Base-by-base conservation (phyloP, 2,113 vertebrate species). In the Melanotaenia duboulayi region DNA sequence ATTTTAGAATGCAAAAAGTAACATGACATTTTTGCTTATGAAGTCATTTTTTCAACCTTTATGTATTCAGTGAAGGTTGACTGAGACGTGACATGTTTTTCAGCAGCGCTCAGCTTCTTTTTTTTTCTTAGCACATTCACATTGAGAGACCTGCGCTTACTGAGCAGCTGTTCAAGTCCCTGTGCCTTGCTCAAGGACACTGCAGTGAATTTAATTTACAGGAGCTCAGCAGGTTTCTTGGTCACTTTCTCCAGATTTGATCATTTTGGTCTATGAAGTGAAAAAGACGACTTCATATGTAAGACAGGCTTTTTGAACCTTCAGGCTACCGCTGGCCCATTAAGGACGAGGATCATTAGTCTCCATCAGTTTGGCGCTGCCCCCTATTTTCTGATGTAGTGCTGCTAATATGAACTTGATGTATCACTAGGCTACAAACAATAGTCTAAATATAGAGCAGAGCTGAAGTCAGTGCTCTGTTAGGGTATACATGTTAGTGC, bases 341-440 rank as follows among this genome's bases (percentile, higher is more conserved):
- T 88, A 89, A 68, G 78, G 57, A 50, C 22, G 20, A 55, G 68
- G 68, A 82, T 88, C 86, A 87, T 91, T 89, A 86, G 83, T 92
- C 90, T 85, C 82, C 70, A 78, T 89, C 84, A 89, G 82, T 60
- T 92, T 86, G 85, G 76, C 87, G 86, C 88, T 71, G 84, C 76
- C 80, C 82, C 57, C 74, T 81, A 61, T 89, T 83, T 89, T 80
- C 85, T 74, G 71, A 62, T 62, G 65, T 69, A 25, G 64, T 22
- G 72, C 74, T 52, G 74, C 73, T 85, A 74, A 87, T 87, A 82
- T 85, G 65, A 85, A 90, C 88, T 87, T 91, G 90, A 91, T 89
- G 77, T 82, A 91, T 92, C 50, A 40, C 89, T 49, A 19, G 67
- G 76, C 80, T 80, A 76, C 80, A 85, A 91, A 93, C 90, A 91